Conservation (phyloP, 2,113 vertebrate genomes). For the Dolichotis patagonum region DNA sequence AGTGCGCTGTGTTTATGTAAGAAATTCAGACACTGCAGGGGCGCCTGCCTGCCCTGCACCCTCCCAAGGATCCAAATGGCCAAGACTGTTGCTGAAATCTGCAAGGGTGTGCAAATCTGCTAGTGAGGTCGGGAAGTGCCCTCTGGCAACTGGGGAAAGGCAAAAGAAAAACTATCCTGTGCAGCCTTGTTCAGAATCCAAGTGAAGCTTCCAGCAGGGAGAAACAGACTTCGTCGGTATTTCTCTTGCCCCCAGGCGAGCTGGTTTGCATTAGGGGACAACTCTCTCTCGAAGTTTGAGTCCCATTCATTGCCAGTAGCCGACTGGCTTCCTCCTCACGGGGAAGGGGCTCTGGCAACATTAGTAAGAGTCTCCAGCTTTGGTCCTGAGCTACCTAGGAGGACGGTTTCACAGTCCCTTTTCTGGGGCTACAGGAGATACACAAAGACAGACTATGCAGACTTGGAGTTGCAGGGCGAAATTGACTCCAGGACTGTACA, state of each 20-base stretch:
- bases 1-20: conserved; percentile 84
- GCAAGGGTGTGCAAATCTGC: conserved; percentile 55
- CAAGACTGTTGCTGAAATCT: conserved; percentile 1
- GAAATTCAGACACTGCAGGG: conserved; percentile 82
- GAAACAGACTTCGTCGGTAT: neutral
- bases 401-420: conserved; percentile 1
- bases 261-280: conserved; percentile 16
- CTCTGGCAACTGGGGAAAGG: neutral
- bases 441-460: neutral
- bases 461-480: neutral
- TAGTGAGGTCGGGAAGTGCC: conserved; percentile 26
- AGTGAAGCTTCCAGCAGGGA: conserved; percentile 15
- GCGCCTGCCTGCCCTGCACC: conserved; percentile 37
- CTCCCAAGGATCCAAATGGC: neutral
- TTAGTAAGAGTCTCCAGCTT: neutral
- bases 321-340: neutral
- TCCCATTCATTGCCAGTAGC: neutral
- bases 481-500: neutral
- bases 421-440: conserved; percentile 21
- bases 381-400: neutral
- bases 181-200: neutral
- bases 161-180: conserved; percentile 32
- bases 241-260: neutral
- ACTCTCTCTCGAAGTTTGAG: neutral
- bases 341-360: conserved; percentile 27